phyloP scores from a whole-genome alignment of 2,797 vertebrate species.

The Hoplostethus atlanticus region DNA sequence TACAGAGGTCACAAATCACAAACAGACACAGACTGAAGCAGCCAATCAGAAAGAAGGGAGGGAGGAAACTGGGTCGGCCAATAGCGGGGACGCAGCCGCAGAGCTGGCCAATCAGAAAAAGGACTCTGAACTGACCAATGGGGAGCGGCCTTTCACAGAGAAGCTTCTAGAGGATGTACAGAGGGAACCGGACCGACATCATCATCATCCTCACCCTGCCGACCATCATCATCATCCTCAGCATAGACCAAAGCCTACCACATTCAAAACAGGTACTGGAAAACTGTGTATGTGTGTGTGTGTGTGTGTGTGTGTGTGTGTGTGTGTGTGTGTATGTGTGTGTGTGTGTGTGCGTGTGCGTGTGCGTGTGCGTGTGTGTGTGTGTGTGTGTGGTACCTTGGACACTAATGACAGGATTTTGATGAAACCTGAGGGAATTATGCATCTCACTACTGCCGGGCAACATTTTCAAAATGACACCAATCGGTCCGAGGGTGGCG shows the following conservation, averaged over 20 bases:
- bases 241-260: constrained; percentile 67
- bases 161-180: constrained; percentile 67
- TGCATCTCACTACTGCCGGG: too few relatives aligned
- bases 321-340: constrained; percentile 1
- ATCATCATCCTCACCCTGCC: constrained; percentile 41
- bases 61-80: constrained; percentile 59
- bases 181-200: constrained; percentile 59
- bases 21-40: constrained; percentile 53
- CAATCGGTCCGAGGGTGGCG: too few relatives aligned
- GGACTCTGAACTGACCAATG: constrained; percentile 60
- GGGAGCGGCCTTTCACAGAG: constrained; percentile 49
- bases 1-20: constrained; percentile 39
- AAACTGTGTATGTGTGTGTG: constrained; percentile 8
- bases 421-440: too few relatives aligned
- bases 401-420: too few relatives aligned
- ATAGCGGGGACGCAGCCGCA: constrained; percentile 35
- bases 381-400: constrained; percentile 4
- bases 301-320: constrained; percentile 8
- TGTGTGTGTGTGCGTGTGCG: constrained; percentile 10
- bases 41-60: constrained; percentile 42
- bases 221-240: constrained; percentile 58
- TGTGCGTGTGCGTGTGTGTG: constrained; percentile 7
- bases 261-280: constrained; percentile 71
- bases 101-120: constrained; percentile 58
- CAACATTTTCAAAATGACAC: too few relatives aligned